Base-by-base conservation (phyloP, 2,113 vertebrate species). In the Sporophila hypoxantha region DNA sequence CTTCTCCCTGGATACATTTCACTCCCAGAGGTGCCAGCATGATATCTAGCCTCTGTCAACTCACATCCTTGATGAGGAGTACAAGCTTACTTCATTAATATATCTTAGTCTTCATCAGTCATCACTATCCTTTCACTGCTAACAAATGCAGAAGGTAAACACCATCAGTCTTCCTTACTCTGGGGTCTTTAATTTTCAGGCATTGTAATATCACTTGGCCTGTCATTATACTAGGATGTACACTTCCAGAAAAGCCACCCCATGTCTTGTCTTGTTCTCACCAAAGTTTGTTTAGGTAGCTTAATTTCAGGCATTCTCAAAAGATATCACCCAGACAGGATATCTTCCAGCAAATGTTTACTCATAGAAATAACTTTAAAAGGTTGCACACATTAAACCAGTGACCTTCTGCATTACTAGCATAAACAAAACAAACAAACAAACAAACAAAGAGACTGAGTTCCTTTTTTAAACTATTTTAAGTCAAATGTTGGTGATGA, bases 281-380 rank as follows among this genome's bases (percentile, higher is more conserved):
- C 59, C 37, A 61, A 84, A 61, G 55, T 53, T 71, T 83, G 46
- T 86, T 92, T 76, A 62, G 50, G 62, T 90, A 79, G 67, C 32
- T 44, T 53, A 76, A 46, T 76, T 69, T 53, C 17, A 88, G 70
- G 23, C 74, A 68, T 91, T 94, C 26, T 42, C 62, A 76, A 91
- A 94, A 93, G 67, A 18, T 84, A 82, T 53, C 74, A 76, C 62
- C 67, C 77, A 90, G 46, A 86, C 66, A 88, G 88, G 77, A 65
- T 88, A 81, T 73, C 50, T 91, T 75, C 37, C 67, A 85, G 75
- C 46, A 93, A 91, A 90, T 82, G 34, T 93, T 94, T 94, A 92
- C 81, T 69, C 37, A 73, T 29, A 92, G 55, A 91, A 92, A 87
- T 82, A 93, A 86, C 86, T 86, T 90, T 78, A 53, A 92, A 94